These are phyloP conservation scores for Anastatus disparis DNA, from an alignment of 1,140 invertebrate species.

Conservation along the genomic window DNA sequence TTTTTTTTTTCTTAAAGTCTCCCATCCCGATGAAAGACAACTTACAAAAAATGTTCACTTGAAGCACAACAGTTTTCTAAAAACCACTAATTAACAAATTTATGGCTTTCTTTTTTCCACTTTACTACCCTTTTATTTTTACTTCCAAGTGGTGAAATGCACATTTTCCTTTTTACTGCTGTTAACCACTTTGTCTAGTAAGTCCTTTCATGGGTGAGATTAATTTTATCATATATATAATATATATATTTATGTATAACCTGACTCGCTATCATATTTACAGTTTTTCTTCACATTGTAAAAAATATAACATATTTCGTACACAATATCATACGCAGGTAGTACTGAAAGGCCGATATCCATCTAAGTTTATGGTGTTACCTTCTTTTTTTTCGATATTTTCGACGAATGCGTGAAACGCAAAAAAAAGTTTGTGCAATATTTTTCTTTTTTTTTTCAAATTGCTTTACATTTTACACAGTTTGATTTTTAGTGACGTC, in stretches of 20 bases:
- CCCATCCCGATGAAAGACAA: conserved; percentile 18
- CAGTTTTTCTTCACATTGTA: conserved; percentile 65
- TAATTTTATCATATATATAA: conserved; percentile 50
- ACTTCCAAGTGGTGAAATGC: conserved; percentile 44
- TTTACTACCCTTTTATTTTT: background rate
- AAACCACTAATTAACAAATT: conserved; percentile 13
- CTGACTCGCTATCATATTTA: conserved; percentile 64
- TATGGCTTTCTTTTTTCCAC: too few relatives aligned
- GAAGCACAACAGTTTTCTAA: background rate
- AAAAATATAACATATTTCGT: conserved; percentile 67
- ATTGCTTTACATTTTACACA: background rate
- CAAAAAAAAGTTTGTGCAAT: background rate
- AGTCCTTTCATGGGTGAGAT: conserved; percentile 50
- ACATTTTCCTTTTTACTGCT: conserved; percentile 54
- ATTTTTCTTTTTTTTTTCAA: background rate
- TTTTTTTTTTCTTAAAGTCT: background rate
- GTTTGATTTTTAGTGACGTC: too few relatives aligned
- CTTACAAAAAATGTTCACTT: conserved; percentile 28
- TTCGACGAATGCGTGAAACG: background rate
- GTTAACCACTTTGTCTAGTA: conserved; percentile 42
- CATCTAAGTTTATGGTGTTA: conserved; percentile 63
- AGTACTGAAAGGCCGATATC: conserved; percentile 66
- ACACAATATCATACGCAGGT: conserved; percentile 66
- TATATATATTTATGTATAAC: conserved; percentile 56
- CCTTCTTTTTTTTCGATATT: conserved; percentile 31